A percentile compares a stretch with the other conserved stretches of the same genome.
Conservation (phyloP, 2,888 invertebrate genomes). For the Pedicia rivosa region DNA sequence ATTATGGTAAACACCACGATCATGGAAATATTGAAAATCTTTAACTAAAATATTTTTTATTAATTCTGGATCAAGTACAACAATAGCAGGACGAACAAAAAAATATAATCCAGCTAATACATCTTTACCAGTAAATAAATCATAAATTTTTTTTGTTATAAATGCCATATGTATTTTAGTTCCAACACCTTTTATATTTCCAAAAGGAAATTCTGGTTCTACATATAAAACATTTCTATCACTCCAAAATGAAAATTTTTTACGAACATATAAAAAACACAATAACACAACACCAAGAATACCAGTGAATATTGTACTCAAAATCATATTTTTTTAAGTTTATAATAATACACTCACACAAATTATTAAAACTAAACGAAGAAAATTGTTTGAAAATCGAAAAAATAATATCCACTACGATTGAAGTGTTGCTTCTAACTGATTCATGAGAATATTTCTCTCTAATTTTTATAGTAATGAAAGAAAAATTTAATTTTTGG, state of each 20-base stretch:
- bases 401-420: no score
- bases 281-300: no score
- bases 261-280: slow-evolving; percentile 1
- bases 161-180: slow-evolving; percentile 14
- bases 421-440: no score
- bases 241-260: slow-evolving; percentile 17
- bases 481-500: no score
- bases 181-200: slow-evolving; percentile 17
- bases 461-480: no score
- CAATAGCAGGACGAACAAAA: slow-evolving; percentile 9
- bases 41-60: slow-evolving; percentile 22
- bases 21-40: slow-evolving; percentile 26
- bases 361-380: no score
- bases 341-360: no score
- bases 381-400: no score
- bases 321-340: no score
- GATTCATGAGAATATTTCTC: no score
- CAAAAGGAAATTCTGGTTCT: slow-evolving; percentile 18
- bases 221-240: slow-evolving; percentile 19
- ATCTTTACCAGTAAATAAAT: slow-evolving; percentile 8
- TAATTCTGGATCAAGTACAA: slow-evolving; percentile 17
- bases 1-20: slow-evolving; percentile 23
- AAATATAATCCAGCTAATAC: slow-evolving; percentile 7
- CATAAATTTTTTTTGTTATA: slow-evolving; percentile 14
- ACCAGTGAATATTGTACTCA: no score